These are phyloP conservation scores for Conus ventricosus DNA, from an alignment of 1,140 invertebrate genomes.

Conservation along the genomic window DNA sequence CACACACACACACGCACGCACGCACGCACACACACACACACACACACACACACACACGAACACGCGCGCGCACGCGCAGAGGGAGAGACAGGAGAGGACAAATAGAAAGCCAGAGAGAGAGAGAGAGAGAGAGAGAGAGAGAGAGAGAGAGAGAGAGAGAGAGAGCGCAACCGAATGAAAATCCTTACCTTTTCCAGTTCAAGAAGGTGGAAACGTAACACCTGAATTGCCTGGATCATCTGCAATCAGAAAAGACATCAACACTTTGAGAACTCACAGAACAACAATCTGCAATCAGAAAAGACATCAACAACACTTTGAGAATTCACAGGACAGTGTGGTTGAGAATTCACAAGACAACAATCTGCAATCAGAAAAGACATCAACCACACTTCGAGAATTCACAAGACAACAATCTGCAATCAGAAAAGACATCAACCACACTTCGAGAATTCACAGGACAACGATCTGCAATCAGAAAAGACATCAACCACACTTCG, in stretches of 20 bases:
- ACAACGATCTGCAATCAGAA: constrained; percentile 94
- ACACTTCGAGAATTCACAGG: too few relatives aligned
- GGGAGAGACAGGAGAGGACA: not conserved
- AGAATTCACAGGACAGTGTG: too few relatives aligned
- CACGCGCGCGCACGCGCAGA: too few relatives aligned
- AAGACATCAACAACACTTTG: too few relatives aligned
- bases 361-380: not conserved
- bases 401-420: not conserved
- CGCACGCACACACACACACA: too few relatives aligned
- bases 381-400: too few relatives aligned
- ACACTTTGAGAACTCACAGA: too few relatives aligned
- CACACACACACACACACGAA: too few relatives aligned
- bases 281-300: not conserved
- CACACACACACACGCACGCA: too few relatives aligned
- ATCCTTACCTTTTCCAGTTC: constrained; percentile 99
- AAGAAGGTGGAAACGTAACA: constrained; percentile 99
- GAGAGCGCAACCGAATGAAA: not conserved
- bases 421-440: not conserved
- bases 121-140: not conserved
- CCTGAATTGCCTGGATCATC: constrained; percentile 99
- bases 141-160: not conserved
- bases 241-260: constrained; percentile 80
- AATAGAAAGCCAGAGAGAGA: not conserved
- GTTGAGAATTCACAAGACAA: not conserved
- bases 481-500: not conserved